phyloP scores from a whole-genome alignment of 2,113 vertebrate genomes.

The Lepidothrix coronata region DNA sequence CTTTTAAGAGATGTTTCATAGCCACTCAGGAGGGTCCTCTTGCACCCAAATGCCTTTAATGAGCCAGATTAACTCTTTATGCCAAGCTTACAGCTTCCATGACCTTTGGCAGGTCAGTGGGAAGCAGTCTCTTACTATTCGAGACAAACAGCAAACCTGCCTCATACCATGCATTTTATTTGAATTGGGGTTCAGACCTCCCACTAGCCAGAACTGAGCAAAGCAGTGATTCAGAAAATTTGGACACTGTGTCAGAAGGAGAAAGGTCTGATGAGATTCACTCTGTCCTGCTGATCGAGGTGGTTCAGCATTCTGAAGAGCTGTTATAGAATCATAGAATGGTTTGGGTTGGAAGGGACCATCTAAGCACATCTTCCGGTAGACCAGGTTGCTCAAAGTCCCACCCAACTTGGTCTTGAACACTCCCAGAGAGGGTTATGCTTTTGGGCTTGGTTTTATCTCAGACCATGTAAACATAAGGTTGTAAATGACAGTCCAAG shows the following conservation, averaged over 20 bases:
- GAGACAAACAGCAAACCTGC: neutral
- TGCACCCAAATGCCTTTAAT: neutral
- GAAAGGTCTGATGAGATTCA: neutral
- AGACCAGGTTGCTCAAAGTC: neutral
- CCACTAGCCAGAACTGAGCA: neutral
- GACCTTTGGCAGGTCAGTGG: neutral
- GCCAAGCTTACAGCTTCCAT: neutral
- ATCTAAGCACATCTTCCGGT: neutral
- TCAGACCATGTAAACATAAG: rapidly evolving
- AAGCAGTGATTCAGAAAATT: neutral
- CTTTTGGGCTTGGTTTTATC: neutral
- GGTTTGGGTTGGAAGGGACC: neutral
- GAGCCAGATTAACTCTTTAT: neutral
- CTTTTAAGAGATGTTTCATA: neutral
- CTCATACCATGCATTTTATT: neutral
- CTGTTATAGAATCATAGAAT: neutral
- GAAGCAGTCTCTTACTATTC: neutral
- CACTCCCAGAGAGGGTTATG: neutral
- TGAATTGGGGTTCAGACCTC: neutral
- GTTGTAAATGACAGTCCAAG: neutral
- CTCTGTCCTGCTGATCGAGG: neutral
- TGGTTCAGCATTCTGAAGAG: no score
- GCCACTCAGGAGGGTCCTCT: neutral
- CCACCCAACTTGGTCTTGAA: neutral
- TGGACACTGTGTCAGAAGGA: neutral